Percentiles rank a stretch among this genome's conserved stretches.
Conservation (phyloP, 2,888 invertebrate genomes). For the Ommatoiulus sabulosus region DNA sequence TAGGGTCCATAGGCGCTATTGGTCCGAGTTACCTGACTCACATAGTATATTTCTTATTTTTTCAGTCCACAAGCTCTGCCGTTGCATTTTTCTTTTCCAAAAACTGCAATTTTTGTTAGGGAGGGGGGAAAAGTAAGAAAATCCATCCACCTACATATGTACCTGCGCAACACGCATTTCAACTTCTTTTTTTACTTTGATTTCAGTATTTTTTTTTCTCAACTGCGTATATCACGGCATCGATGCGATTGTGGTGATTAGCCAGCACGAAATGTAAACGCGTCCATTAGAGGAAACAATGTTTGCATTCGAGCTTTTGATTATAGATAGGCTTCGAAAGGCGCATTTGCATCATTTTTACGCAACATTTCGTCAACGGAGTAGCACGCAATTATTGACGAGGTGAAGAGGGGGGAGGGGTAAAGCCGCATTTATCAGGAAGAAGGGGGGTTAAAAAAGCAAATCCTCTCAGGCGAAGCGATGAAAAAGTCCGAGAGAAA, state of each 20-base stretch:
- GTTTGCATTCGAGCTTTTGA: slow-evolving; percentile 7
- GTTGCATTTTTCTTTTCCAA: no score
- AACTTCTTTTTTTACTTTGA: neutral
- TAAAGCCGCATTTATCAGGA: neutral
- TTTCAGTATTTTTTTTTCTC: no score
- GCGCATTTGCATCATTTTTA: slow-evolving; percentile 1
- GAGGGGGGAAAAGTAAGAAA: no score
- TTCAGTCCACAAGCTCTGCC: no score
- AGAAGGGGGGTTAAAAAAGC: neutral
- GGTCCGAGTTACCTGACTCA: no score
- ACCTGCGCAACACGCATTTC: neutral
- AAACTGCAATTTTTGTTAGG: no score
- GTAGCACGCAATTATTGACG: slow-evolving; percentile 35
- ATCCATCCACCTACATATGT: no score
- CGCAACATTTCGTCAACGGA: slow-evolving; percentile 10
- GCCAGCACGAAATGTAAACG: neutral
- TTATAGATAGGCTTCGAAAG: neutral
- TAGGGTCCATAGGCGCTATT: no score
- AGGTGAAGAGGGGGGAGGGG: no score
- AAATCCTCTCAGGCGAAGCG: neutral
- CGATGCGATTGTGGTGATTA: neutral
- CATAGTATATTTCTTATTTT: no score
- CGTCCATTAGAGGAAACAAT: neutral
- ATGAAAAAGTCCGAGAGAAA: neutral
- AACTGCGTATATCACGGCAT: neutral